Evolutionary conservation across 30 jellyfish, hydroid and myxozoan genomes (phyloP).

Genomic region (Sanderia malayensis): DNA sequence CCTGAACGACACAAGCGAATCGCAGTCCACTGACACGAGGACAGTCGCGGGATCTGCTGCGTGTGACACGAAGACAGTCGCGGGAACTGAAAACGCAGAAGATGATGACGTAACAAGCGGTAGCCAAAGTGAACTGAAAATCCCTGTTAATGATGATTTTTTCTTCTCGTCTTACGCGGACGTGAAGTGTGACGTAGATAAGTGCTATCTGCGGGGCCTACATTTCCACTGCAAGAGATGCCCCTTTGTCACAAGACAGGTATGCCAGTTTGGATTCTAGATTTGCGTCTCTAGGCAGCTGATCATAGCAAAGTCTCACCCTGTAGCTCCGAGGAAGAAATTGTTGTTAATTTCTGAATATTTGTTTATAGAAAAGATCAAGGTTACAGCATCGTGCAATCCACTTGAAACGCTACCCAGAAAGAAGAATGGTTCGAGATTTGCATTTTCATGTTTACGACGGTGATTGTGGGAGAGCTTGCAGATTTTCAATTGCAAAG

Average conservation of each 20-base stretch:
- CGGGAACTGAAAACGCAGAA: background rate
- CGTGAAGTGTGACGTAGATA: constrained; percentile 31
- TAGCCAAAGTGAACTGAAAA: background rate
- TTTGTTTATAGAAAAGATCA: constrained; percentile 27
- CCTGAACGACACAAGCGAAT: background rate
- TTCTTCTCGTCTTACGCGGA: constrained; percentile 46
- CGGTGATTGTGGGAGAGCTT: constrained; percentile 53
- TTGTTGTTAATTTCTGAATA: no score
- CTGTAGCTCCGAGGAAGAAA: no score
- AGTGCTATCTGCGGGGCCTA: constrained; percentile 35
- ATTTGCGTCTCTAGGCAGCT: no score
- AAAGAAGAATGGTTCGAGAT: constrained; percentile 59
- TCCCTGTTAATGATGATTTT: constrained; percentile 46
- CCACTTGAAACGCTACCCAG: constrained; percentile 61
- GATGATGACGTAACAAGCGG: background rate
- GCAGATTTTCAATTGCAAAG: constrained; percentile 56
- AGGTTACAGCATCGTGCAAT: constrained; percentile 55
- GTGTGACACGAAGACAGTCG: no score
- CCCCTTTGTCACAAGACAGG: constrained; percentile 63
- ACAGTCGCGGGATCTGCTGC: background rate
- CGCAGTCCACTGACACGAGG: background rate
- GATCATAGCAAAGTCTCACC: no score
- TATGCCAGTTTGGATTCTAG: no score
- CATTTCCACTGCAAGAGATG: constrained; percentile 61
- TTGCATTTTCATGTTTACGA: constrained; percentile 41